Evolutionary conservation across 2,113 vertebrate species (phyloP), one percentile per base, ranked within the genome.

Genomic region (Oncorhynchus gorbuscha): DNA sequence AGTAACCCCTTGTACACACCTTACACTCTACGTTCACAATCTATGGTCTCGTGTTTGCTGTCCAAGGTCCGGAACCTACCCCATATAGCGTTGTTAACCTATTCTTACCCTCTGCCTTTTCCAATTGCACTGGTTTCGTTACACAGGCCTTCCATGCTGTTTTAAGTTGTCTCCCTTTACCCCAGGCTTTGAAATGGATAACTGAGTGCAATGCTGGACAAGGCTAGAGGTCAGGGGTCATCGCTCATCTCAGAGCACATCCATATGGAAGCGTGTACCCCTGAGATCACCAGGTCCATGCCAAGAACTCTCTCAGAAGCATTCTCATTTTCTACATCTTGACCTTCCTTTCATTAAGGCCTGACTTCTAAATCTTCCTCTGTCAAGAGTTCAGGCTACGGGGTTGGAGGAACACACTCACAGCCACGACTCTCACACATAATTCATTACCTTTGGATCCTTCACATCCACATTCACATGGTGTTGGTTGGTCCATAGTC

Each of bases 311-410:
- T 81, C 79, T 77, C 75, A 22, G 69, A 80, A 68, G 73, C 78
- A 51, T 71, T 39, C 18, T 2, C 22, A 26, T 59, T 83, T 77
- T 82, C 30, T 28, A 74, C 58, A 22, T 55, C 78, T 87, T 87
- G 89, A 87, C 89, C 86, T 82, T 64, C 12, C 80, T 85, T 84
- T 87, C 78, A 89, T 84, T 85, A 79, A 6, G 28, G 62, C 49
- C 74, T 32, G 69, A 80, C 83, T 85, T 78, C 75, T 61, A 73
- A 76, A 82, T 73, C 75, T 76, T 65, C 67, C 71, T 35, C 82
- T 71, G 77, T 76, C 69, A 67, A 48, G 62, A 80, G 75, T 20
- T 45, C 70, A 20, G 45, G 24, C 51, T 73, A 18, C 14, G 4
- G 32, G 49, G 67, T 9, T 18, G 35, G 45, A 76, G 67, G 79